Conservation (phyloP, 1,140 invertebrate species). For the Dreissena polymorpha region DNA sequence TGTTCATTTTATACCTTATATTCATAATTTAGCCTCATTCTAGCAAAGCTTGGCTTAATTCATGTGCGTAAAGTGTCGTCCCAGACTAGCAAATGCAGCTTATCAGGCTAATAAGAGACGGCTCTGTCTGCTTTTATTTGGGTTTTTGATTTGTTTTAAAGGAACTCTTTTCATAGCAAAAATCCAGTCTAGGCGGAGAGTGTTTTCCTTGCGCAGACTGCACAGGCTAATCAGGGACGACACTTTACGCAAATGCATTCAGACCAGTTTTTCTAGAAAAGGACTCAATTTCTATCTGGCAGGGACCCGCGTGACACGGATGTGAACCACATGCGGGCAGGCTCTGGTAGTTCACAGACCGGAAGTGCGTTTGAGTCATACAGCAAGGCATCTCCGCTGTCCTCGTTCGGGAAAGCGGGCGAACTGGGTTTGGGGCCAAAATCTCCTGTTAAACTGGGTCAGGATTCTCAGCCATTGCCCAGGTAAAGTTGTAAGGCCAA, state of each 20-base stretch:
- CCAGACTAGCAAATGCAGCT: too few species aligned
- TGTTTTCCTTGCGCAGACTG: neutral
- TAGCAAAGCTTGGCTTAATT: too few species aligned
- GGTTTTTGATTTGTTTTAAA: neutral
- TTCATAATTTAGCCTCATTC: too few species aligned
- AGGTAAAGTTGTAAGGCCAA: slow-evolving; percentile 20
- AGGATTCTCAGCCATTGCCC: slow-evolving; percentile 10
- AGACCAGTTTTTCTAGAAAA: neutral
- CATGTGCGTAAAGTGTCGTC: too few species aligned
- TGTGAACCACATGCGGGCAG: slow-evolving; percentile 12
- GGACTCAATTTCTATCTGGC: slow-evolving; percentile 8
- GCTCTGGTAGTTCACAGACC: slow-evolving; percentile 14
- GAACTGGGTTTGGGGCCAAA: slow-evolving; percentile 8
- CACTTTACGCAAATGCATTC: neutral
- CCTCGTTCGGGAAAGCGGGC: slow-evolving; percentile 62
- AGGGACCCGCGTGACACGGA: slow-evolving; percentile 26
- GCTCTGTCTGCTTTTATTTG: neutral
- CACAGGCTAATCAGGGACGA: neutral
- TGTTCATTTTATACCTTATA: neutral
- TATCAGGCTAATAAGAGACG: neutral
- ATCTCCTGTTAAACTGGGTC: neutral
- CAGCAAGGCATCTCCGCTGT: slow-evolving; percentile 83
- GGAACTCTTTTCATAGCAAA: neutral
- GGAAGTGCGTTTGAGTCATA: slow-evolving; percentile 98
- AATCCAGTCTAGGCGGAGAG: neutral